Evolutionary conservation across 2,113 vertebrate genomes (phyloP), one percentile per base, ranked within the genome.

Genomic region (Cyphomyrus discorhynchus): DNA sequence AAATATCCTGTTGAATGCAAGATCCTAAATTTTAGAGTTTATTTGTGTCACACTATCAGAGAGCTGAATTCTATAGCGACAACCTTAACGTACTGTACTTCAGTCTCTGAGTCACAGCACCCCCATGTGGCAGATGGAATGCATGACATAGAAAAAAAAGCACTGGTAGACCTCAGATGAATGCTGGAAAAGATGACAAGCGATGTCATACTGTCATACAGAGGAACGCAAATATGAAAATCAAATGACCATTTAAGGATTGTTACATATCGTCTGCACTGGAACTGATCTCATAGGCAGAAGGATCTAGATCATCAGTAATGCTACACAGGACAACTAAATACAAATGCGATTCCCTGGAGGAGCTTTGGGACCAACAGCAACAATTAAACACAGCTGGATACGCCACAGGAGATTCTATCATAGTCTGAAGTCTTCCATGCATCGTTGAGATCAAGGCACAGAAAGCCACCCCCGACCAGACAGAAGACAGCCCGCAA

Each of bases 381-480:
- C 17, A 77, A 77, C 74, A 19, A 77, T 19, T 77, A 42, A 85
- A 13, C n/a, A n/a, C n/a, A 1, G 9, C 83, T 27, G 83, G 24
- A 50, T 85, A 24, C 9, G 13, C 7, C 7, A 49, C 21, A 84
- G 24, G 21, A 46, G 39, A 27, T 85, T 85, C 6, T 85, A 21
- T 49, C 11, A 31, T n/a, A 85, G 83, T 47, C 83, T 85, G 83
- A 49, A 85, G 47, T 46, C 46, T 85, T 85, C 83, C 83, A 85
- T 45, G 42, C 83, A 19, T 47, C 27, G 3, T 39, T 39, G 19
- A n/a, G 31, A 77, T 42, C 74, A 77, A 77, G 74, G 74, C 35
- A 42, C 5, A 42, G 35, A 77, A 35, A 77, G 31, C 35, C 35
- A 19, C 35, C 1, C 74, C 35, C 1, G 17, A 42, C 5, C 74